Conservation (phyloP, 2,113 vertebrate species). For the Boulengeromyrus knoepffleri region DNA sequence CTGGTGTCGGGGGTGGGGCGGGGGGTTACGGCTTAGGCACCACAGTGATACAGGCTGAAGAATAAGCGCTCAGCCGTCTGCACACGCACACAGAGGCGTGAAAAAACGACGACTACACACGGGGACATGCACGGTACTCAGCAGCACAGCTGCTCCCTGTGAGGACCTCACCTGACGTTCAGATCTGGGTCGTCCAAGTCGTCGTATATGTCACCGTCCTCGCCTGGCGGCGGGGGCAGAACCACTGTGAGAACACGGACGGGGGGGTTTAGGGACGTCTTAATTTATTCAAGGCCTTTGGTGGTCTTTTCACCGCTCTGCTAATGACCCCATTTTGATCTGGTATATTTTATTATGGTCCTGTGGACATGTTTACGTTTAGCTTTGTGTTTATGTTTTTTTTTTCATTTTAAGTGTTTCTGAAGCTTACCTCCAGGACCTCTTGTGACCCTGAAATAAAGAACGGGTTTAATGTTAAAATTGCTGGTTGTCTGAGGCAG, state of each 20-base stretch:
- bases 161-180: constrained; percentile 56
- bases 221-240: constrained; percentile 60
- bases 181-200: constrained; percentile 66
- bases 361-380: background rate
- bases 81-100: background rate
- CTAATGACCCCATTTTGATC: background rate
- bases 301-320: background rate
- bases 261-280: background rate
- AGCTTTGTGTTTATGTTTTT: background rate
- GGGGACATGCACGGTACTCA: background rate
- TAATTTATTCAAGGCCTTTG: background rate
- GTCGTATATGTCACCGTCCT: constrained; percentile 77
- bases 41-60: constrained; percentile 7
- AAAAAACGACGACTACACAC: background rate
- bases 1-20: constrained; percentile 63
- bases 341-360: background rate
- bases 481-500: background rate
- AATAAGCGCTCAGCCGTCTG: background rate
- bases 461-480: constrained; percentile 23
- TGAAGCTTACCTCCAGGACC: constrained; percentile 63
- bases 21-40: background rate
- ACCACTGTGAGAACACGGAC: constrained; percentile 48
- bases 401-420: background rate
- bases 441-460: constrained; percentile 47
- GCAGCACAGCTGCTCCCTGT: background rate